A percentile compares a stretch with the other conserved stretches of the same genome.
Evolutionary conservation across 2,797 vertebrate genomes (phyloP).

Genomic region (Falco cherrug): DNA sequence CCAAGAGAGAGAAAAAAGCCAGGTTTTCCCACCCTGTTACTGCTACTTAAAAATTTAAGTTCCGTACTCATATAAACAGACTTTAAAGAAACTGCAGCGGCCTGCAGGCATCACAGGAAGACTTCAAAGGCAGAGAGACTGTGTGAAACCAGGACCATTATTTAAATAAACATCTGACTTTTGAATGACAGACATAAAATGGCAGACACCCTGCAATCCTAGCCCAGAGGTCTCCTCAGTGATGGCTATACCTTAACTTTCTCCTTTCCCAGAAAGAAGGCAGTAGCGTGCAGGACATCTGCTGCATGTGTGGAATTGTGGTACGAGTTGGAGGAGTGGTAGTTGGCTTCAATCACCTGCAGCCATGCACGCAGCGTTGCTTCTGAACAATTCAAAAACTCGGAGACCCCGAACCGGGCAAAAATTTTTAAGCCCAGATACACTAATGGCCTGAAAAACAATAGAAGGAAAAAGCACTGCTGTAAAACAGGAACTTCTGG

Average conservation of each 20-base stretch:
- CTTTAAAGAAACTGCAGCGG: background rate
- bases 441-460: constrained; percentile 78
- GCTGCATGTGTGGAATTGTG: constrained; percentile 84
- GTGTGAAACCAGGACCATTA: background rate
- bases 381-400: constrained; percentile 82
- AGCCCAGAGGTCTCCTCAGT: background rate
- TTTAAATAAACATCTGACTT: background rate
- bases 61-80: background rate
- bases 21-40: background rate
- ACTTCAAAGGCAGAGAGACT: background rate
- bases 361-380: constrained; percentile 80
- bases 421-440: constrained; percentile 83
- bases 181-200: background rate
- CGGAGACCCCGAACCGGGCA: constrained; percentile 79
- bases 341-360: constrained; percentile 84
- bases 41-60: background rate
- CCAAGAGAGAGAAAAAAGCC: background rate
- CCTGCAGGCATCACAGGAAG: background rate
- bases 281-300: constrained; percentile 81
- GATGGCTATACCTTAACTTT: constrained; percentile 80
- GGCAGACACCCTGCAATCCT: background rate
- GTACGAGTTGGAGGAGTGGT: constrained; percentile 82
- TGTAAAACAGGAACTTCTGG: background rate
- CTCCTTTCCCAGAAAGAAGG: constrained; percentile 81
- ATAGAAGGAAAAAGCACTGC: background rate